Evolutionary conservation across 2,113 vertebrate species (phyloP), one percentile per base, ranked within the genome.

Genomic region (Atractosteus spatula): DNA sequence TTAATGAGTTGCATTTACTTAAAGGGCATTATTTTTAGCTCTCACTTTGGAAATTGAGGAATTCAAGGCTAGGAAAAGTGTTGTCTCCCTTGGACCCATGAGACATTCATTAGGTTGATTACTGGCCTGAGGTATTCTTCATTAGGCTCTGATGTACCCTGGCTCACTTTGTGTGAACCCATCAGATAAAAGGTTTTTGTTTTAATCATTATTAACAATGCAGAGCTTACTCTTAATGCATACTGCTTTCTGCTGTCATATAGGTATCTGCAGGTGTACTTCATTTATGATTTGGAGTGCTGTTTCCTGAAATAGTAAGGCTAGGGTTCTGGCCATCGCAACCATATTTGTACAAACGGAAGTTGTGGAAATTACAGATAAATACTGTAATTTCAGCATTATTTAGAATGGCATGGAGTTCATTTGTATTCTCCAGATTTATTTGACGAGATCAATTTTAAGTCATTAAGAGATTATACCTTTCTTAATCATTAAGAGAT

Each of bases 81-180:
- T 45, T 14, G 67, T 80, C 74, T 73, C 74, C 47, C 17, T 71
- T 78, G 75, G 77, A 79, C 65, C 71, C 77, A 72, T 66, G 79
- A 3, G 12, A 72, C 75, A 62, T 73, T 74, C 82, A 84, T 84
- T 82, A 79, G 41, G 59, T 70, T 82, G 74, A 84, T 84, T 82
- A 73, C 76, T 55, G 71, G 64, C 67, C 13, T 14, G 43, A 56
- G 7, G 41, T 71, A 29, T 29, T 29, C 73, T 73, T 66, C 66
- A 73, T 14, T 70, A 67, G 43, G 17, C n/a, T 68, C 6, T 8
- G 29, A 29, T 29, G 29, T 16, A 62, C 3, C 17, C 65, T 75
- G 74, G 75, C 63, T 66, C 71, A 73, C 16, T 42, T 55, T 69
- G 12, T 44, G 55, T 41, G 62, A 41, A 47, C 41, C 51, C 7